A percentile compares a stretch with the other conserved stretches of the same genome.
Conservation (phyloP, 2,797 vertebrate genomes). For the Bovichtus diacanthus region DNA sequence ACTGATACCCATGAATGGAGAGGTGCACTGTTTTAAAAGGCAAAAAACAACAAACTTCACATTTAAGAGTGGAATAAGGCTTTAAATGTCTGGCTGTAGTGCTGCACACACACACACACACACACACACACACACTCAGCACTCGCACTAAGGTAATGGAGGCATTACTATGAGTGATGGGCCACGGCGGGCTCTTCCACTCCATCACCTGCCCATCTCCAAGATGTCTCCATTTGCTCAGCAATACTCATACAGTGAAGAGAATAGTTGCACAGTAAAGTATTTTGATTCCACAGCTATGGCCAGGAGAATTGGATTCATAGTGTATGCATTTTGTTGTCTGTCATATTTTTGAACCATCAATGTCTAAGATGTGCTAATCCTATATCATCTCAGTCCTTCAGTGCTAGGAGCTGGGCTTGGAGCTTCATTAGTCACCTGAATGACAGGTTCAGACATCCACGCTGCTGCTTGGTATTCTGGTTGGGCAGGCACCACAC, state of each 20-base stretch:
- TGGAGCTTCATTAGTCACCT: slow-evolving; percentile 56
- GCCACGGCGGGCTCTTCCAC: slow-evolving; percentile 56
- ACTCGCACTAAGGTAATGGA: slow-evolving; percentile 70
- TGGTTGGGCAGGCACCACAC: slow-evolving; percentile 6
- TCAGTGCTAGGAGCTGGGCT: slow-evolving; percentile 8
- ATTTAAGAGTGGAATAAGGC: background rate
- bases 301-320: slow-evolving; percentile 2
- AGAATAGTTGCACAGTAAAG: slow-evolving; percentile 28
- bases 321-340: background rate
- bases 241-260: slow-evolving; percentile 31
- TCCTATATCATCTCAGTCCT: slow-evolving; percentile 42
- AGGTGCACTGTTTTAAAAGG: too few species aligned
- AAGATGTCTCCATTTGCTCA: slow-evolving; percentile 77
- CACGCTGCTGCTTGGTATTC: slow-evolving; percentile 1
- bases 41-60: too few species aligned
- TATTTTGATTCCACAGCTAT: slow-evolving; percentile 9
- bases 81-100: slow-evolving; percentile 10
- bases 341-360: slow-evolving; percentile 8
- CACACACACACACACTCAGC: slow-evolving; percentile 27
- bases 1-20: background rate
- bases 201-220: slow-evolving; percentile 72
- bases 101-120: slow-evolving; percentile 31
- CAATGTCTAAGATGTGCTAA: slow-evolving; percentile 23
- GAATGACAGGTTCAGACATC: slow-evolving; percentile 43
- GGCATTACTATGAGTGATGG: slow-evolving; percentile 79